phyloP scores from a whole-genome alignment of 2,888 invertebrate species.

The Morpho helenor region DNA sequence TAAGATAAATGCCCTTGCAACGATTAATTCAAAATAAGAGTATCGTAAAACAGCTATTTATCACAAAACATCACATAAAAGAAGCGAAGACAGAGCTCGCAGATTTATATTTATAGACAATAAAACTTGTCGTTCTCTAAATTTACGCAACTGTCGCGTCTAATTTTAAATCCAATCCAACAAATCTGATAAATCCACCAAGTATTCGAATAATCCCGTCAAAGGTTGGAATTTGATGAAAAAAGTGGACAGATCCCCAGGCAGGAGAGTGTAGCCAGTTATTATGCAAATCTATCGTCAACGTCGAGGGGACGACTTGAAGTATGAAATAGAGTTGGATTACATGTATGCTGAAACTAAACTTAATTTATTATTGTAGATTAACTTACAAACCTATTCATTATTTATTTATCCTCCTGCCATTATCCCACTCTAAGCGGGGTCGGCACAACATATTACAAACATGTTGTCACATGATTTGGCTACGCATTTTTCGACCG shows the following conservation, averaged over 20 bases:
- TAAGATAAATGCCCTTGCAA: too few relatives aligned
- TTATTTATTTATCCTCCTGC: too few relatives aligned
- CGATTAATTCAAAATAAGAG: too few relatives aligned
- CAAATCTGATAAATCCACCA: constrained; percentile 33
- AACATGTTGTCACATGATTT: too few relatives aligned
- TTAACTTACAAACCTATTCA: too few relatives aligned
- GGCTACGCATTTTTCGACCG: too few relatives aligned
- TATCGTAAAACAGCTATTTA: too few relatives aligned
- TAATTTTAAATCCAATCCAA: constrained; percentile 34
- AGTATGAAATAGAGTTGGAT: constrained; percentile 33
- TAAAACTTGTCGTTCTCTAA: neutral
- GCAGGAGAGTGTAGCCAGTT: constrained; percentile 42
- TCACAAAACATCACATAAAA: too few relatives aligned
- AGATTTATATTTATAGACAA: neutral
- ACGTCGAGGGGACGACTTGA: constrained; percentile 36
- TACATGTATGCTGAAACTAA: constrained; percentile 22
- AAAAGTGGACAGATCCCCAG: constrained; percentile 45
- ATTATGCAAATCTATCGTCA: constrained; percentile 61
- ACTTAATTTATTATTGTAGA: neutral
- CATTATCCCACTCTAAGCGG: too few relatives aligned
- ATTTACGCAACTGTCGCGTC: constrained; percentile 29
- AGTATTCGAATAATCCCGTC: constrained; percentile 40
- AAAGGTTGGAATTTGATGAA: constrained; percentile 60
- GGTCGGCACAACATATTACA: too few relatives aligned
- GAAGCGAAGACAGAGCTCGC: too few relatives aligned